Conservation (phyloP, 2,113 vertebrate species). For the Petroica traversi region DNA sequence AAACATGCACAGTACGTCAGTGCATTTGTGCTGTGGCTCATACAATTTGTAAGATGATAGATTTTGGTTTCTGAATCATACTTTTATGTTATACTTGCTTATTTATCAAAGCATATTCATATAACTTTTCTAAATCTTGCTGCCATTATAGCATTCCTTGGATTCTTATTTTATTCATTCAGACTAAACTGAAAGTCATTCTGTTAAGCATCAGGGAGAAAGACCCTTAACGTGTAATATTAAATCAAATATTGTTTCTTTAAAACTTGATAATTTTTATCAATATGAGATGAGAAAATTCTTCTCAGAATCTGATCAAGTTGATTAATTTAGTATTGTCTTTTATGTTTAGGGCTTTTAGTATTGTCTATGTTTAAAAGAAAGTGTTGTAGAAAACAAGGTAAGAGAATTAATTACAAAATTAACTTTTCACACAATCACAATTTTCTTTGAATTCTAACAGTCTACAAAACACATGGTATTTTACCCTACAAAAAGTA, state of each 20-base stretch:
- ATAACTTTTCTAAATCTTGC: not conserved
- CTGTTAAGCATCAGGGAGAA: not conserved
- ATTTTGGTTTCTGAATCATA: not conserved
- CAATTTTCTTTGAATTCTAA: not conserved
- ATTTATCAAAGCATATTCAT: not conserved
- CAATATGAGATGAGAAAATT: not conserved
- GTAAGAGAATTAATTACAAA: not conserved
- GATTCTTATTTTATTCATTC: not conserved
- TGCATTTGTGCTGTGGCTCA: not conserved
- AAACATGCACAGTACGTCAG: not conserved
- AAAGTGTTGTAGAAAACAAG: not conserved
- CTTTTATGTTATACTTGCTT: not conserved
- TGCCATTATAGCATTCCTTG: not conserved
- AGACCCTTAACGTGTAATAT: not conserved
- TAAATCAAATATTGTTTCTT: not conserved
- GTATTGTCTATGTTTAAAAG: not conserved
- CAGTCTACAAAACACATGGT: too few relatives aligned
- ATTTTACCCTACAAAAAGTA: not conserved
- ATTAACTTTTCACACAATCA: not conserved
- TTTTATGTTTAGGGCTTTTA: too few relatives aligned
- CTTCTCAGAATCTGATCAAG: not conserved
- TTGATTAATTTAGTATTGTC: not conserved
- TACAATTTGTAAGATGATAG: not conserved
- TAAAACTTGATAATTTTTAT: not conserved
- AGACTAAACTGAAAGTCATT: not conserved